Conservation (phyloP, 2,113 vertebrate species). For the Alligator sinensis region DNA sequence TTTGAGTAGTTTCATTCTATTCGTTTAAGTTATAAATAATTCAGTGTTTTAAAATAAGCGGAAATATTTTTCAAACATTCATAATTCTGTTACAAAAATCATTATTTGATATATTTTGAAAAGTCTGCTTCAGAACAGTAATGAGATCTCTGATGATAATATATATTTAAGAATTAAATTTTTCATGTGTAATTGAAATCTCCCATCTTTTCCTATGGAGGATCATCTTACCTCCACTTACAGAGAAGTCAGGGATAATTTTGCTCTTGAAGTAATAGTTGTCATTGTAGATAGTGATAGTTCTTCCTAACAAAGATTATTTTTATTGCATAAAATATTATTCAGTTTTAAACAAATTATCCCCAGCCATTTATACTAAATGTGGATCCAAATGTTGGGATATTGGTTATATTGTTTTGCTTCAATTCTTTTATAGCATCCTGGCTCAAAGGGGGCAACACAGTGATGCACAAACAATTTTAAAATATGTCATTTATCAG, state of each 20-base stretch:
- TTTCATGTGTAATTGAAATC: not conserved
- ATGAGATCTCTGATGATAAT: not conserved
- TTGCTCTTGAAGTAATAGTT: not conserved
- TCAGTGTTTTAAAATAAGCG: conserved; percentile 49
- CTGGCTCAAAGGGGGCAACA: conserved; percentile 31
- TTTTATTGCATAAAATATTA: not conserved
- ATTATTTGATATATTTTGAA: not conserved
- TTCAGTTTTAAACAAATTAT: not conserved
- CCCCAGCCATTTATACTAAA: not conserved
- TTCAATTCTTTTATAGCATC: conserved; percentile 34
- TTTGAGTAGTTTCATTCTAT: not conserved
- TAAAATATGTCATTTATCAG: conserved; percentile 27
- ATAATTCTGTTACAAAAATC: not conserved
- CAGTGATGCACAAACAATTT: conserved; percentile 9
- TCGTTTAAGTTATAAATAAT: conserved; percentile 28
- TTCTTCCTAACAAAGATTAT: not conserved
- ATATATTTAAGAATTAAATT: not conserved
- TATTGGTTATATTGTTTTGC: conserved; percentile 45
- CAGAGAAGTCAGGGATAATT: not conserved
- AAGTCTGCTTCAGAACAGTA: not conserved
- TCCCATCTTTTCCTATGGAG: not conserved
- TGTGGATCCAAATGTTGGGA: conserved; percentile 9
- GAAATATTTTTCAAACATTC: not conserved
- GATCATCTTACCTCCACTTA: not conserved
- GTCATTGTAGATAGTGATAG: not conserved